Conservation (phyloP, 1,140 invertebrate genomes). For the Tenebrio molitor region DNA sequence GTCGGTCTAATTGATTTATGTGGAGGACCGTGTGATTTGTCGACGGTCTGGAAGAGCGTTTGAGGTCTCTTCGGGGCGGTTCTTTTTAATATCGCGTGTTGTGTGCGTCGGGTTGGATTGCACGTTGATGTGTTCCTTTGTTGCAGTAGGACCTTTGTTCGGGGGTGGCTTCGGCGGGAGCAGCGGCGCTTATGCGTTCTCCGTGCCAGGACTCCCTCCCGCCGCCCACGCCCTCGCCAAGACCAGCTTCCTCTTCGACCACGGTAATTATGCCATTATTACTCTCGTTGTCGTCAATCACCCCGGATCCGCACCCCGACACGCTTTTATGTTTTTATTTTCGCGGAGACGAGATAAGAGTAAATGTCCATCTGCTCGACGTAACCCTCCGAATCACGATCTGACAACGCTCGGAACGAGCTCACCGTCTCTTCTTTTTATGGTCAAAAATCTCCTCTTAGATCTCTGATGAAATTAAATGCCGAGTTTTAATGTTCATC, state of each 20-base stretch:
- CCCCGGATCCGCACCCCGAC: conserved; percentile 7
- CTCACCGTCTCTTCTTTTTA: conserved; percentile 62
- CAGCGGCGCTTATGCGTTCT: conserved; percentile 63
- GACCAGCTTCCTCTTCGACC: conserved; percentile 64
- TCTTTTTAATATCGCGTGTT: conserved; percentile 39
- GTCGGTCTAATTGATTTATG: conserved; percentile 62
- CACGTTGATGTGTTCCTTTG: conserved; percentile 55
- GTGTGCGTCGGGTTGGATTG: conserved; percentile 31
- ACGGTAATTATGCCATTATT: conserved; percentile 60
- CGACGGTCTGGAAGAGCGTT: conserved; percentile 46
- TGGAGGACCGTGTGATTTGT: conserved; percentile 63
- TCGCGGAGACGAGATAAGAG: conserved; percentile 46
- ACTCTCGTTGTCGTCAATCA: conserved; percentile 43
- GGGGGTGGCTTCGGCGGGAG: conserved; percentile 60
- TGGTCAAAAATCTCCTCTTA: conserved; percentile 67
- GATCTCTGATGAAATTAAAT: conserved; percentile 69
- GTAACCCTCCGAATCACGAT: conserved; percentile 49
- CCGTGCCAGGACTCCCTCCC: conserved; percentile 63
- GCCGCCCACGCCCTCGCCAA: conserved; percentile 63
- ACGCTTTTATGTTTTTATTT: conserved; percentile 56
- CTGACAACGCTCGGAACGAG: conserved; percentile 50
- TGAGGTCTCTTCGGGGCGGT: not conserved
- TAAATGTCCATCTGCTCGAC: conserved; percentile 56
- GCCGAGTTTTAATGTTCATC: conserved; percentile 68
- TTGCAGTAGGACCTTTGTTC: conserved; percentile 65